Evolutionary conservation across 2,888 invertebrate species (phyloP), one percentile per base, ranked within the genome.

Genomic region (Apamea anceps): DNA sequence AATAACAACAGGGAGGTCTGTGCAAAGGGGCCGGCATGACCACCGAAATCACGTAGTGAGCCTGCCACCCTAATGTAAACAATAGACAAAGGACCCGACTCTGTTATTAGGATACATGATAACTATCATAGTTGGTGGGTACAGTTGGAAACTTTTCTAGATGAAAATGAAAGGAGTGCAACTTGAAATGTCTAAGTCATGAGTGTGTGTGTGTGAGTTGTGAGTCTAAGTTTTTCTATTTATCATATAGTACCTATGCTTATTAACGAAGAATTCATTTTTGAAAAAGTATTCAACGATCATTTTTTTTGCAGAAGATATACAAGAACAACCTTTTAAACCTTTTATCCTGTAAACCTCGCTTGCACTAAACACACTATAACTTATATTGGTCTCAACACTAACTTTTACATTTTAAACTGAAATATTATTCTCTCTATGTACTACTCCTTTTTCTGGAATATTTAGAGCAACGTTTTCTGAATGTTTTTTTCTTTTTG

Each of bases 61-160:
- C 93, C 93, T 91, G 87, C 93, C 93, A 94, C 95, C 96, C 96
- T 93, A 95, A 95, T 96, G 96, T 96, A 97, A 96, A 96, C 97
- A 97, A 97, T 97, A 93, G 96, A 95, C 96, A 96, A 97, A 97
- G 95, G 92, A 85, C 90, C 96, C 96, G 95, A 86, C 90, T 90
- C 77, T 88, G 93, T 93, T 95, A 95, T 95, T 96, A 96, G 94
- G 92, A 92, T 91, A 92, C 88, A 90, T 91, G 95, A 95, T 95
- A 90, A 92, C 90, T 92, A 96, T 96, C 95, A 85, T 85, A 88
- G 87, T 83, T 85, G 45, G 81, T 75, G 85, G 6, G 80, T 90
- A 90, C 85, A 89, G 87, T 85, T 82, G 77, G 63, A 78, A 68
- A 75, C 72, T 42, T 28, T 68, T 71, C 57, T 73, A 12, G 18